Percentiles rank a stretch among this genome's conserved stretches.
Conservation (phyloP, 1,140 invertebrate genomes). For the Orussus abietinus region DNA sequence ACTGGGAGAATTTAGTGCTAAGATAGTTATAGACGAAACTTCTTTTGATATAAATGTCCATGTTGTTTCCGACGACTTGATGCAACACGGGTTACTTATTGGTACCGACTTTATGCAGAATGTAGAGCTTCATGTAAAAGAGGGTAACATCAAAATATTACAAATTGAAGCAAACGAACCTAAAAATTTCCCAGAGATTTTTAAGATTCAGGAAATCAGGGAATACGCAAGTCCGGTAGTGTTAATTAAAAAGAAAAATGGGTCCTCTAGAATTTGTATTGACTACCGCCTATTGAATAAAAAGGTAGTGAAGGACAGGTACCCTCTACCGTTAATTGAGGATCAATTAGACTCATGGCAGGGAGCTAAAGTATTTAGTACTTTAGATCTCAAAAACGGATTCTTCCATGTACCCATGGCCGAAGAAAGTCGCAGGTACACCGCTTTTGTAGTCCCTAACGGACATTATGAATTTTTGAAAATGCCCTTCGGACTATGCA, state of each 20-base stretch:
- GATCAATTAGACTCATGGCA: no score
- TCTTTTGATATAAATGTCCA: constrained; percentile 5
- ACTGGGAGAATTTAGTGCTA: constrained; percentile 4
- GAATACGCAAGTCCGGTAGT: constrained; percentile 12
- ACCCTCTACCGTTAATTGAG: constrained; percentile 11
- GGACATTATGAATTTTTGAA: no score
- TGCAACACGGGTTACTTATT: constrained; percentile 9
- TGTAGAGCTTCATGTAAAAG: neutral
- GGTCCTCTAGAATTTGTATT: constrained; percentile 11
- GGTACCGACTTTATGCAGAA: constrained; percentile 11
- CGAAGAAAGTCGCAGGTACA: no score
- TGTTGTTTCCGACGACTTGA: constrained; percentile 11
- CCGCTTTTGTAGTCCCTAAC: no score
- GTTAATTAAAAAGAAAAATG: constrained; percentile 14
- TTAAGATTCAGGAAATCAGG: no score
- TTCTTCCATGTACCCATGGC: no score
- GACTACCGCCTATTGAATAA: constrained; percentile 14
- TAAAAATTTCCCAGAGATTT: constrained; percentile 2
- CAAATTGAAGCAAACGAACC: constrained; percentile 4
- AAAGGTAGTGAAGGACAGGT: constrained; percentile 12
- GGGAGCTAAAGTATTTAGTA: no score
- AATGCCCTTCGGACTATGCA: no score
- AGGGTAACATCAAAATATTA: constrained; percentile 4
- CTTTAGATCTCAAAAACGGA: no score
- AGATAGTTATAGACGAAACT: constrained; percentile 8